Evolutionary conservation across 2,888 invertebrate species (phyloP).

Genomic region (Halocaridina rubra): DNA sequence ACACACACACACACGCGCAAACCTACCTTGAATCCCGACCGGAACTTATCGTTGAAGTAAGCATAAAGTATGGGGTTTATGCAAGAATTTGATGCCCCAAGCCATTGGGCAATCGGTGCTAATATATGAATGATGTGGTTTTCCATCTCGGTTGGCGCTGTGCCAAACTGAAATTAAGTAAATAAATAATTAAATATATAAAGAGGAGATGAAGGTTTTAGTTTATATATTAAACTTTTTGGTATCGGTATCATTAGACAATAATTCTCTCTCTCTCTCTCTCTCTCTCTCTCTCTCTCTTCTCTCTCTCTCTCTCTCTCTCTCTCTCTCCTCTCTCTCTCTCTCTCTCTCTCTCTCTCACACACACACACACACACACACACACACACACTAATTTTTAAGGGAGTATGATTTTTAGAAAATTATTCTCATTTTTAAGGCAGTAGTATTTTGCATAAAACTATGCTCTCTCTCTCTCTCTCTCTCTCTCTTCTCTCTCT

Average conservation of each 20-base stretch:
- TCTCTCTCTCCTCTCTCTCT: background rate
- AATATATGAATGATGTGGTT: constrained; percentile 78
- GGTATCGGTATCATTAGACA: too few relatives aligned
- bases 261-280: background rate
- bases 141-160: constrained; percentile 34
- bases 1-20: background rate
- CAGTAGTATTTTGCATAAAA: too few relatives aligned
- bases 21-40: constrained; percentile 78
- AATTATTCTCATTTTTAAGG: too few relatives aligned
- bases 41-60: constrained; percentile 93
- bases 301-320: constrained; percentile 19
- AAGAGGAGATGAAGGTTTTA: too few relatives aligned
- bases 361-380: too few relatives aligned
- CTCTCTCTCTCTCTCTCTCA: constrained; percentile 8
- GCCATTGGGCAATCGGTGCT: constrained; percentile 90
- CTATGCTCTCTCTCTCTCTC: constrained; percentile 3
- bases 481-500: background rate
- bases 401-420: too few relatives aligned
- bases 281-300: constrained; percentile 2
- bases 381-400: too few relatives aligned
- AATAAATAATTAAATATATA: too few relatives aligned
- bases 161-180: constrained; percentile 15
- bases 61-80: constrained; percentile 95
- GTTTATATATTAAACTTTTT: too few relatives aligned
- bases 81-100: constrained; percentile 93